Evolutionary conservation across 2,113 vertebrate species (phyloP).

Genomic region (Antechinus flavipes): DNA sequence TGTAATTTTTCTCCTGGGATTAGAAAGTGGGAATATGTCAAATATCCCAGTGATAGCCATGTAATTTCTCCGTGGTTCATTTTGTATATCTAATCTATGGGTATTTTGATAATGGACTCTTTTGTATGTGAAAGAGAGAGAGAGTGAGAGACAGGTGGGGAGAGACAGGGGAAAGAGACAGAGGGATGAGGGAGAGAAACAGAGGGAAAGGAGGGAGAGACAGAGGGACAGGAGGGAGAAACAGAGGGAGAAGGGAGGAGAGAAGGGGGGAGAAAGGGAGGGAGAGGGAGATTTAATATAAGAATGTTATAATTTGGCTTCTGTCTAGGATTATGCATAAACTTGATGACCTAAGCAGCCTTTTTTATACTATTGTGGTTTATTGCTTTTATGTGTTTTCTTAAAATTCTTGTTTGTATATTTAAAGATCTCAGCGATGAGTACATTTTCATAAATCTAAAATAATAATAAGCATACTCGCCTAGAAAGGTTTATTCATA

Average conservation of each 20-base stretch:
- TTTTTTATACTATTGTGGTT: not conserved
- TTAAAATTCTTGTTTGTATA: not conserved
- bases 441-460: constrained; percentile 54
- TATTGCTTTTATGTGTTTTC: not conserved
- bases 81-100: not conserved
- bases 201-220: no score
- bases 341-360: not conserved
- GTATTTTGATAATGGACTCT: not conserved
- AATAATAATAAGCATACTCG: constrained; percentile 55
- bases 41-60: constrained; percentile 19
- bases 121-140: not conserved
- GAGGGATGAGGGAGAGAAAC: no score
- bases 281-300: no score
- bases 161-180: no score
- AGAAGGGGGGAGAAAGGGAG: no score
- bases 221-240: no score
- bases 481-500: constrained; percentile 63
- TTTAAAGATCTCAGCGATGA: not conserved
- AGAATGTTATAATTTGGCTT: not conserved
- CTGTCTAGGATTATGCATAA: not conserved
- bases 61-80: not conserved
- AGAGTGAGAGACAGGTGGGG: no score
- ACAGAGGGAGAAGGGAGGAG: no score
- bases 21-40: constrained; percentile 28
- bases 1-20: constrained; percentile 56